phyloP scores from a whole-genome alignment of 2,888 invertebrate species.

The Apamea epomidion region DNA sequence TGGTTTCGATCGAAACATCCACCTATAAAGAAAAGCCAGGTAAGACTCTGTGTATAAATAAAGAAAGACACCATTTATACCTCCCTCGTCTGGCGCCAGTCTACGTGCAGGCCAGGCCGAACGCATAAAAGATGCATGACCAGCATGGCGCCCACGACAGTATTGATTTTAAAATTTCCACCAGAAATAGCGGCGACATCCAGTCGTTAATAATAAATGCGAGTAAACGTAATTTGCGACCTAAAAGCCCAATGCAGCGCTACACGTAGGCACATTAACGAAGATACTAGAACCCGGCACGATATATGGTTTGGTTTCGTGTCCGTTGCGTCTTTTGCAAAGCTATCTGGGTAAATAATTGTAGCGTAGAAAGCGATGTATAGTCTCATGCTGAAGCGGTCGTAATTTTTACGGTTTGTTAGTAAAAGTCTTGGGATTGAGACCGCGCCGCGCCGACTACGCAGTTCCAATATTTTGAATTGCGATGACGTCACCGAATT shows the following conservation, averaged over 20 bases:
- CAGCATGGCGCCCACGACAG: not conserved
- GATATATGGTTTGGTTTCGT: conserved; percentile 13
- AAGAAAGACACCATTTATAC: not conserved
- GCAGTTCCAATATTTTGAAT: conserved; percentile 64
- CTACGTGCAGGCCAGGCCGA: conserved; percentile 20
- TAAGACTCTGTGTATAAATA: conserved; percentile 10
- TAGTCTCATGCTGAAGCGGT: not conserved
- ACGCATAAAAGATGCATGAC: conserved; percentile 30
- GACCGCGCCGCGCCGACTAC: conserved; percentile 50
- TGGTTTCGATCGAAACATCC: not conserved
- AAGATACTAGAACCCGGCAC: not conserved
- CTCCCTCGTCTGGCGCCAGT: conserved; percentile 28
- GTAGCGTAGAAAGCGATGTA: conserved; percentile 17
- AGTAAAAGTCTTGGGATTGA: conserved; percentile 19
- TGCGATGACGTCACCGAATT: conserved; percentile 53
- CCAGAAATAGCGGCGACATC: conserved; percentile 13
- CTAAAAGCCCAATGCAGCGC: conserved; percentile 52
- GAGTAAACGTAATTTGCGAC: conserved; percentile 36
- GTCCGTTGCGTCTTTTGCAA: conserved; percentile 38
- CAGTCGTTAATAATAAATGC: conserved; percentile 23
- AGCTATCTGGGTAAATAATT: not conserved
- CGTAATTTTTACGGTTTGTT: conserved; percentile 21
- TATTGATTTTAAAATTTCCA: conserved; percentile 52
- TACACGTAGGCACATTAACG: conserved; percentile 26
- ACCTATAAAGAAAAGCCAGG: not conserved